These are phyloP conservation scores for Holothuria scabra DNA, from an alignment of 53 echinoderm and acorn worm species.

Conservation along the genomic window DNA sequence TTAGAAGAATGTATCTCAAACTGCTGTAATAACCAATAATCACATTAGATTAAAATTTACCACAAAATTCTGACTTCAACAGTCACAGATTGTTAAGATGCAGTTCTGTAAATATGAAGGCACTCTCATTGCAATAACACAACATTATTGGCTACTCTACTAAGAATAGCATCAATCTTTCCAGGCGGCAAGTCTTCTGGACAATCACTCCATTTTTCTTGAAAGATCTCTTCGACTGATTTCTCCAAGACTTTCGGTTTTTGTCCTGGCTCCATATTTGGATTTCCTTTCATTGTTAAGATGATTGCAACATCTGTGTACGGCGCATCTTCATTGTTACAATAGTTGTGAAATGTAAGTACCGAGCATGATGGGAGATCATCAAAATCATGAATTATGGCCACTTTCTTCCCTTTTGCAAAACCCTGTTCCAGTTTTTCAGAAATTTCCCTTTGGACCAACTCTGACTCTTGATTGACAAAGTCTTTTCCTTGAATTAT, in stretches of 20 bases:
- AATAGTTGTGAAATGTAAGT: slow-evolving; percentile 87
- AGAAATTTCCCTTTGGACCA: neutral
- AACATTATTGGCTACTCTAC: slow-evolving; percentile 90
- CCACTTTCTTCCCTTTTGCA: slow-evolving; percentile 34
- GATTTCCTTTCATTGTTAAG: slow-evolving; percentile 64
- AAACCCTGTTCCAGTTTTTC: neutral
- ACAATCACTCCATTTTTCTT: slow-evolving; percentile 52
- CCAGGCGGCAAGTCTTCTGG: slow-evolving; percentile 59
- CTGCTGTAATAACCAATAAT: too few relatives aligned
- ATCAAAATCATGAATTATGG: slow-evolving; percentile 70
- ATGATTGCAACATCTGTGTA: slow-evolving; percentile 82
- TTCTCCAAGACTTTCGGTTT: slow-evolving; percentile 43
- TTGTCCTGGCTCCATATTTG: neutral
- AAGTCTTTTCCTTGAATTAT: neutral
- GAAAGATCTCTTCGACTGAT: slow-evolving; percentile 29
- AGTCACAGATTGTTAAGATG: too few relatives aligned
- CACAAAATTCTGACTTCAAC: too few relatives aligned
- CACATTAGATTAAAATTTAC: too few relatives aligned
- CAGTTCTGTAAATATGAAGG: too few relatives aligned
- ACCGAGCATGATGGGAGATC: slow-evolving; percentile 79
- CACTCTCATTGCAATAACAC: slow-evolving; percentile 55
- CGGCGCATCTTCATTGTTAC: slow-evolving; percentile 89
- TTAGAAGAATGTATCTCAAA: too few relatives aligned
- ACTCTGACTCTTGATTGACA: neutral
- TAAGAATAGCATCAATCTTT: slow-evolving; percentile 84